phyloP scores from a whole-genome alignment of 1,140 invertebrate species.

The Nasonia vitripennis region DNA sequence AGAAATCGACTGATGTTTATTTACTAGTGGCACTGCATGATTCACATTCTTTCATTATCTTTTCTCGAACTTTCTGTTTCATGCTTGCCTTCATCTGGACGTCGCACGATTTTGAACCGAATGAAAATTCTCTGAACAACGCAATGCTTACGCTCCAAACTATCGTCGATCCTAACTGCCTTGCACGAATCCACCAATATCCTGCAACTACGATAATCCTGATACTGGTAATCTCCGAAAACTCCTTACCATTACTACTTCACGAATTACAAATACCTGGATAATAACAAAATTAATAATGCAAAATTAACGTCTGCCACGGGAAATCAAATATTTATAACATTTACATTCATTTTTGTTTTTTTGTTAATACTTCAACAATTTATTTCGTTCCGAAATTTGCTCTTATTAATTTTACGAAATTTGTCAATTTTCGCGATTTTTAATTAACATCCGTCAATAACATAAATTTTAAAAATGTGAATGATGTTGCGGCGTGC shows the following conservation, averaged over 20 bases:
- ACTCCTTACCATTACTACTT: conserved; percentile 38
- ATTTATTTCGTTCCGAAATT: not conserved
- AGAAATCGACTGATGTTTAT: conserved; percentile 50
- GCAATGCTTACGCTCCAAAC: conserved; percentile 45
- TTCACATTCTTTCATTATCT: conserved; percentile 72
- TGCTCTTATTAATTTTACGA: not conserved
- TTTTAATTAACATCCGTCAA: not conserved
- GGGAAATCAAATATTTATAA: not conserved
- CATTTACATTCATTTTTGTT: not conserved
- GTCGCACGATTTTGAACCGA: conserved; percentile 65
- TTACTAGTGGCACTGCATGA: conserved; percentile 61
- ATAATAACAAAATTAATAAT: conserved; percentile 36
- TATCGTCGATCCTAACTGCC: conserved; percentile 32
- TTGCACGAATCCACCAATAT: conserved; percentile 47
- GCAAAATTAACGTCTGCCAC: not conserved
- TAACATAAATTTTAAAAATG: not conserved
- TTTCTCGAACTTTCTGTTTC: conserved; percentile 74
- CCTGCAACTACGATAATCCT: conserved; percentile 40
- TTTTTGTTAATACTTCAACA: not conserved
- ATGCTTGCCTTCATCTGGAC: conserved; percentile 74
- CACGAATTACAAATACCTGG: conserved; percentile 46
- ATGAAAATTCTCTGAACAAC: conserved; percentile 52
- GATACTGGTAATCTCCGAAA: conserved; percentile 37
- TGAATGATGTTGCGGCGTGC: conserved; percentile 15
- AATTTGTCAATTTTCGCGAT: not conserved